phyloP scores from a whole-genome alignment of 2,113 vertebrate genomes.

The Corydoras sp. region DNA sequence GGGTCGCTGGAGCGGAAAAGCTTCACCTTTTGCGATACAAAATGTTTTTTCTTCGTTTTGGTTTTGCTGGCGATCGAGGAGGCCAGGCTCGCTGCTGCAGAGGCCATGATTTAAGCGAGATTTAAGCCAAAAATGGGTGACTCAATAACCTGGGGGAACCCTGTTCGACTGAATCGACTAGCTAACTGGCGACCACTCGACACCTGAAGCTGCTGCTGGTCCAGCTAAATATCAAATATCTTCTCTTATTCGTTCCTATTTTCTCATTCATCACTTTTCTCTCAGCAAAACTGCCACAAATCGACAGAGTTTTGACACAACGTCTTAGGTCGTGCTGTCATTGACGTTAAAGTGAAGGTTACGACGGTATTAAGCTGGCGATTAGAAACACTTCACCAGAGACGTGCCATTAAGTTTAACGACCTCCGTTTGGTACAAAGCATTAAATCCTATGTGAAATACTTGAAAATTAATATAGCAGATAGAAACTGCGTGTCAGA shows the following conservation, averaged over 20 bases:
- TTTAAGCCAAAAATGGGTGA: not conserved
- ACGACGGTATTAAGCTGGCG: conserved; percentile 10
- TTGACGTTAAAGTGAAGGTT: conserved; percentile 48
- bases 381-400: not conserved
- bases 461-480: not conserved
- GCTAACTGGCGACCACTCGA: conserved; percentile 12
- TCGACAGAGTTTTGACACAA: too few relatives aligned
- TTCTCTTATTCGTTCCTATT: conserved; percentile 17
- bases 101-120: conserved; percentile 39
- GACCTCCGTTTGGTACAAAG: not conserved
- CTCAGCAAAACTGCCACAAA: too few relatives aligned
- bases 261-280: conserved; percentile 33
- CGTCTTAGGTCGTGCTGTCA: conserved; percentile 24
- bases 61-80: conserved; percentile 62
- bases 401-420: not conserved
- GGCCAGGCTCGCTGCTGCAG: conserved; percentile 38
- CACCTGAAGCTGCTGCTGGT: conserved; percentile 32
- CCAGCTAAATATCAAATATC: conserved; percentile 18
- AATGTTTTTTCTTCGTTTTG: conserved; percentile 85
- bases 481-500: not conserved
- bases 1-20: conserved; percentile 82
- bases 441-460: not conserved
- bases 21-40: conserved; percentile 85
- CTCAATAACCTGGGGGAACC: not conserved
- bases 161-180: not conserved